Base-by-base conservation (phyloP, 2,113 vertebrate species). In the Heliornis fulica region DNA sequence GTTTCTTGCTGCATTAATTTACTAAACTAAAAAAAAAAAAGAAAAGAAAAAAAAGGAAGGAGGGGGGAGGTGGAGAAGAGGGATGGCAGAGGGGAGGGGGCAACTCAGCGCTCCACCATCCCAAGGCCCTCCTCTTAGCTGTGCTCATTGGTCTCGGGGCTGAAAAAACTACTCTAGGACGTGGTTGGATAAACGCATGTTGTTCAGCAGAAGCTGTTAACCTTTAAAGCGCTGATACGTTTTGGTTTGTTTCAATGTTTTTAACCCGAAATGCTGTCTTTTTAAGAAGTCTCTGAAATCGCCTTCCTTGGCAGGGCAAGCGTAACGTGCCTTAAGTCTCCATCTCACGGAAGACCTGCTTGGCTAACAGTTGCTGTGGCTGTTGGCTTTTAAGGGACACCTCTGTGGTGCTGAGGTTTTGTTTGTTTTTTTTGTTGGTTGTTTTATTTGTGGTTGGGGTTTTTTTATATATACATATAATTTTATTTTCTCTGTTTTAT, bases 1-100 rank as follows among this genome's bases (percentile, higher is more conserved):
- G 94, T 98, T 98, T 98, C 98, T 98, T 99, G 98, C 99, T 99
- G 99, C 99, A 99, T 99, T 99, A 98, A 99, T 99, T 99, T 99
- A 99, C 98, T 98, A 99, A 99, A 99, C 99, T 99, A 98, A 98
- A 97, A 97, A 97, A 97, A 7, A 13, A n/a, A 13, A 29, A 46
- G 28, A 50, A 46, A 9, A 46, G 21, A 21, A 46, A 21, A 21
- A 21, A 45, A 21, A 46, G 25, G 25, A 15, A 9, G 8, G 15
- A 28, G 22, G 51, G 17, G 54, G 83, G 74, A 57, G 61, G 90
- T 50, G 72, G 85, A 83, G 94, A 95, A 87, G 80, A 87, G 60
- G 82, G 26, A 74, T 92, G 74, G 88, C 96, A 86, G 83, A 89
- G 96, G 95, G 97, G 90, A 90, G 92, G 97, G 97, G 97, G 91